A percentile compares a stretch with the other conserved stretches of the same genome.
Evolutionary conservation across 2,888 invertebrate species (phyloP).

Genomic region (Melipona beecheii): DNA sequence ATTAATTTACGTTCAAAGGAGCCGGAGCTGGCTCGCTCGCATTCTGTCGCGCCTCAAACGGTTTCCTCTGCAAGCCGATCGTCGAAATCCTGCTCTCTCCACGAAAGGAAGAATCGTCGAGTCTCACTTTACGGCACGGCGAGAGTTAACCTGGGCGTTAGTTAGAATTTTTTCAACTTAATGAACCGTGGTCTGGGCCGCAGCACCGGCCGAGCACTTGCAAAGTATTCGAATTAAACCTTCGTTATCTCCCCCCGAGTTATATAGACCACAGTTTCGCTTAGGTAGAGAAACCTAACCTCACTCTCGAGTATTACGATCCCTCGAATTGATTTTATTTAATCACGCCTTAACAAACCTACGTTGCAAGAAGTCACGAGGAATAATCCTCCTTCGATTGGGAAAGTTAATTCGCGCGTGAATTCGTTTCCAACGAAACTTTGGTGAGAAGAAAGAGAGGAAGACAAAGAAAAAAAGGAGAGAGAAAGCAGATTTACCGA

Average conservation of each 20-base stretch:
- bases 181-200: background rate
- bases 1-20: conserved; percentile 30
- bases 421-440: background rate
- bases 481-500: background rate
- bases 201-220: background rate
- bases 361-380: too few relatives aligned
- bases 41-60: background rate
- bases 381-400: too few relatives aligned
- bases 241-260: background rate
- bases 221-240: background rate
- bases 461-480: background rate
- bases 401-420: background rate
- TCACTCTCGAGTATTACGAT: background rate
- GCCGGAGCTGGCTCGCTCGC: too few relatives aligned
- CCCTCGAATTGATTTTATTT: too few relatives aligned
- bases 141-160: too few relatives aligned
- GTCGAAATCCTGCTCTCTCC: background rate
- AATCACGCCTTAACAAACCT: too few relatives aligned
- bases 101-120: background rate
- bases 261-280: background rate
- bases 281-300: background rate
- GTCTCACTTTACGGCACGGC: too few relatives aligned
- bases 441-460: background rate
- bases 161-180: background rate
- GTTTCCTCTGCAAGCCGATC: background rate